Percentiles rank a stretch among this genome's conserved stretches.
phyloP scores from a whole-genome alignment of 2,113 vertebrate species.

The Taurulus bubalis region DNA sequence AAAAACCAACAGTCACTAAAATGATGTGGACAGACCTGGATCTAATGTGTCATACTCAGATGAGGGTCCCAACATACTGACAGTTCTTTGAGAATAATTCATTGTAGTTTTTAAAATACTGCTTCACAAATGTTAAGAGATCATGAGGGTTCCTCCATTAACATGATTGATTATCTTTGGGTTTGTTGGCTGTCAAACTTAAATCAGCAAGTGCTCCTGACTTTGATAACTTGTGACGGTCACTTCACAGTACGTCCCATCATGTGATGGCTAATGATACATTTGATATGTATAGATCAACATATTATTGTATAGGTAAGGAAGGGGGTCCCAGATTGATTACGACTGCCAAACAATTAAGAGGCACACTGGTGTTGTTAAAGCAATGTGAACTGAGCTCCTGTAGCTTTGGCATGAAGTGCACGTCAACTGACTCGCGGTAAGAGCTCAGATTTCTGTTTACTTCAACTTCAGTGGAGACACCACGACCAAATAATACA shows the following conservation, averaged over 20 bases:
- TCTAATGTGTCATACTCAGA: not conserved
- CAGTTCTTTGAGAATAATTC: not conserved
- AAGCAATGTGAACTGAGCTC: constrained; percentile 58
- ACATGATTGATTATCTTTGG: not conserved
- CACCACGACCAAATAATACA: not conserved
- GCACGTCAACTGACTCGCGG: constrained; percentile 69
- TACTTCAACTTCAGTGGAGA: constrained; percentile 66
- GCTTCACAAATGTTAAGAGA: not conserved
- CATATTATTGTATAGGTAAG: too few relatives aligned
- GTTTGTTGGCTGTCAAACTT: not conserved
- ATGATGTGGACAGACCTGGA: not conserved
- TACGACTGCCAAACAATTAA: constrained; percentile 40
- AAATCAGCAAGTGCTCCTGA: not conserved
- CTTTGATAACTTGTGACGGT: not conserved
- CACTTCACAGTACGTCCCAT: not conserved
- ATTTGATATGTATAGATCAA: too few relatives aligned
- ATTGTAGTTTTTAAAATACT: not conserved
- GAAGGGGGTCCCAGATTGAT: not conserved
- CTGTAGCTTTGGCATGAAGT: constrained; percentile 59
- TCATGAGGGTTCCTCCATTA: not conserved
- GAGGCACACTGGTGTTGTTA: constrained; percentile 10
- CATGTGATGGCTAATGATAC: not conserved
- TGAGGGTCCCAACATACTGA: not conserved
- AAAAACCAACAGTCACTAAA: constrained; percentile 8
- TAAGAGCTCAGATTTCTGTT: constrained; percentile 78